phyloP scores from a whole-genome alignment of 2,888 invertebrate genomes.

The Scelioninae gen. 2 region DNA sequence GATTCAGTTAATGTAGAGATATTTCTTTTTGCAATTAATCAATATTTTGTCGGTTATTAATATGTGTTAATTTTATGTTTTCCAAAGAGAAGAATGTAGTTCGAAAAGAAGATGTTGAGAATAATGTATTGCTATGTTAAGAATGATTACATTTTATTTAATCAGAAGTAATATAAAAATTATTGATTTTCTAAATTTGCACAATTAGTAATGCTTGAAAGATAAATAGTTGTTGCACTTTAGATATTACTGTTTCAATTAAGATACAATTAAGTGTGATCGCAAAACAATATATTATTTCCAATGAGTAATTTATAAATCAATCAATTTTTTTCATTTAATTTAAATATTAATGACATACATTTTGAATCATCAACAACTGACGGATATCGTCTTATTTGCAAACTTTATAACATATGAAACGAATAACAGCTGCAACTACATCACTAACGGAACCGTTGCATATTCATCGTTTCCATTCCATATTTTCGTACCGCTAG shows the following conservation, averaged over 20 bases:
- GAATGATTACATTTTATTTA: too few relatives aligned
- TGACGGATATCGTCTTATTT: conserved; percentile 52
- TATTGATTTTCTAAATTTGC: too few relatives aligned
- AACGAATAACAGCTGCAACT: conserved; percentile 60
- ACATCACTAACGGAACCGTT: conserved; percentile 54
- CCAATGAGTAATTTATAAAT: conserved; percentile 7
- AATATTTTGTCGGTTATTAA: too few relatives aligned
- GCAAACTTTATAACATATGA: conserved; percentile 54
- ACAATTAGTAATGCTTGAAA: too few relatives aligned
- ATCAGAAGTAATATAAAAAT: too few relatives aligned
- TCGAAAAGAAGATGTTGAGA: too few relatives aligned
- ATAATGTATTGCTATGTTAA: too few relatives aligned
- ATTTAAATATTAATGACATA: conserved; percentile 32
- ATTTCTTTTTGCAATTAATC: too few relatives aligned
- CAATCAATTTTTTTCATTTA: conserved; percentile 6
- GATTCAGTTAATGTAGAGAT: too few relatives aligned
- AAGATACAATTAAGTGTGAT: background rate
- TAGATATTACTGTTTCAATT: background rate
- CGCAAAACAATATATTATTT: background rate
- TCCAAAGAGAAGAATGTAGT: too few relatives aligned
- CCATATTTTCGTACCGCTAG: conserved; percentile 56
- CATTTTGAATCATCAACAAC: conserved; percentile 50
- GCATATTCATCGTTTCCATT: conserved; percentile 54
- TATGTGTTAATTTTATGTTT: too few relatives aligned
- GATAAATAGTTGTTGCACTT: too few relatives aligned